phyloP scores from a whole-genome alignment of 2,888 invertebrate genomes.

The Abrostola triplasia region DNA sequence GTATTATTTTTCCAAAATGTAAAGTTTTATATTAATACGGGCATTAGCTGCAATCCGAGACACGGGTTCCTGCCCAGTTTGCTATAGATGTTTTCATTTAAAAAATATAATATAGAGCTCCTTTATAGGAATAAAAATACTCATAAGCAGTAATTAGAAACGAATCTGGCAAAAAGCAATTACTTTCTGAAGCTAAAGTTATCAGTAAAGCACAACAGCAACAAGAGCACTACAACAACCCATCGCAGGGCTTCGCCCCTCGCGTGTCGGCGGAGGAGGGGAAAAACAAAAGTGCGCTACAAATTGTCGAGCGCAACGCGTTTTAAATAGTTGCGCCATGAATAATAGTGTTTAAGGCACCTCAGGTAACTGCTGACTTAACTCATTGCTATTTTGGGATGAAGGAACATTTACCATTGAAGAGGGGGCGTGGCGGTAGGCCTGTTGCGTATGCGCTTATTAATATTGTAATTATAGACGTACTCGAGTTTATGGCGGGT shows the following conservation, averaged over 20 bases:
- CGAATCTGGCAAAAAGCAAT: too few species aligned
- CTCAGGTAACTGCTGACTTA: not conserved
- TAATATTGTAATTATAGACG: conserved; percentile 27
- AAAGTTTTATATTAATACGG: too few species aligned
- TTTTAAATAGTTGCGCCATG: conserved; percentile 36
- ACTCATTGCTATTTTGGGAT: conserved; percentile 17
- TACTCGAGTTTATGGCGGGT: conserved; percentile 1
- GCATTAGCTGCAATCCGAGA: too few species aligned
- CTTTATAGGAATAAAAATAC: too few species aligned
- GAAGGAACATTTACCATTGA: conserved; percentile 7
- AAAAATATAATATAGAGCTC: too few species aligned
- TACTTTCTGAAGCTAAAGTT: too few species aligned
- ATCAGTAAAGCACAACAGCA: conserved; percentile 6
- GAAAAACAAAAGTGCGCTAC: conserved; percentile 35
- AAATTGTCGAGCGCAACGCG: conserved; percentile 43
- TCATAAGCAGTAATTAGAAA: too few species aligned
- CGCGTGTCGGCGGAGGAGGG: conserved; percentile 30
- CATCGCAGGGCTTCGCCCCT: conserved; percentile 15
- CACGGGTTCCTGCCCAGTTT: too few species aligned
- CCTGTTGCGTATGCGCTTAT: not conserved
- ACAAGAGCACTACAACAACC: not conserved
- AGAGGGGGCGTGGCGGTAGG: conserved; percentile 19
- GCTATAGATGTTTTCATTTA: too few species aligned
- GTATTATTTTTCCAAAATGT: too few species aligned
- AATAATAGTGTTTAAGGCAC: conserved; percentile 31